Base-by-base conservation (phyloP, 2,113 vertebrate genomes). In the Ploceus nigricollis region DNA sequence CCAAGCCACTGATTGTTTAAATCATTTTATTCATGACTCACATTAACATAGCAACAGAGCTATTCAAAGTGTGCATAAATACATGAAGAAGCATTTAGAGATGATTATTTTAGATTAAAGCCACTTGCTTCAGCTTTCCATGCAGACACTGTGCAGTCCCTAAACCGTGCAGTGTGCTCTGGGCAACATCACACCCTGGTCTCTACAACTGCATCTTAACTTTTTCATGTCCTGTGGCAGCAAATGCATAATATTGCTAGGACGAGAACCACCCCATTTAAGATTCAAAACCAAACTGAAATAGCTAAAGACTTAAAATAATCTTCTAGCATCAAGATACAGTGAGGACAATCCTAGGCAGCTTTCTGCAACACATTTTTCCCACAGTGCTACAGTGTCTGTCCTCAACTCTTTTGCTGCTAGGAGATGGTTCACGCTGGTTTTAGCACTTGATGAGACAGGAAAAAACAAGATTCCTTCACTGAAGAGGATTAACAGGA, bases 51-150 rank as follows among this genome's bases (percentile, higher is more conserved):
- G 73, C 63, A 85, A 87, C 19, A 3, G 45, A 60, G 86, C 58
- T 95, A 90, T 90, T 91, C 80, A 58, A 95, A 95, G 35, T 25
- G 21, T 47, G 27, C 58, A 56, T 58, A 88, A 93, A 93, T 51
- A 90, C 16, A 76, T 8, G 31, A 90, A 82, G 63, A 72, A 58
- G 64, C 47, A 56, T 77, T 85, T 88, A 77, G 54, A 88, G 47
- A 68, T 66, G 33, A 23, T 47, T 81, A 9, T 65, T 87, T 87
- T 22, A 65, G 42, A 80, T 47, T 40, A 88, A 69, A 83, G 69
- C 10, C 22, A 88, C 75, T 75, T 65, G 33, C 44, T 93, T 44
- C 58, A 82, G n/a, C 19, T 65, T 76, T 70, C 51, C 35, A 25
- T 0, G 6, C 37, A 84, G 65, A 47, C 28, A 82, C 33, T 6